A percentile compares a stretch with the other conserved stretches of the same genome.
Conservation (phyloP, 2,797 vertebrate genomes). For the Falco peregrinus region DNA sequence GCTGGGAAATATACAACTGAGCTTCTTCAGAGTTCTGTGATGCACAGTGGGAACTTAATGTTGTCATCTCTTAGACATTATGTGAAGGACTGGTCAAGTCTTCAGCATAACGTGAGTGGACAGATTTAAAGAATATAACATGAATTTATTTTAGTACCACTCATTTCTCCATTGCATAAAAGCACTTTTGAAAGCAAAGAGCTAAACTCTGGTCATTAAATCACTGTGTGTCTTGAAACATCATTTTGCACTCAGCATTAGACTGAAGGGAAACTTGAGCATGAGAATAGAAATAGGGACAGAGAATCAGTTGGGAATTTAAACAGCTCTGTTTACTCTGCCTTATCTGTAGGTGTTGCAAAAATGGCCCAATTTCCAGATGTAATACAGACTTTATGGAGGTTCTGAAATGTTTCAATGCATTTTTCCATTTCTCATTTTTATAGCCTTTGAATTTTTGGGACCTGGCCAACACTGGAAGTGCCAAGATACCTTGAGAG, state of each 20-base stretch:
- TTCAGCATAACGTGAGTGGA: background rate
- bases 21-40: background rate
- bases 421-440: background rate
- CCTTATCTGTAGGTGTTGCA: background rate
- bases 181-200: conserved; percentile 12
- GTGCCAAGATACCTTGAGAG: background rate
- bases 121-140: conserved; percentile 14
- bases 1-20: background rate
- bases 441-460: background rate
- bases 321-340: background rate
- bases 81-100: background rate
- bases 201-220: background rate
- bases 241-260: conserved; percentile 32
- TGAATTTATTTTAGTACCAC: conserved; percentile 23
- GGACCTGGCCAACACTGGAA: background rate
- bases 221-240: background rate
- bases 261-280: background rate
- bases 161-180: conserved; percentile 2
- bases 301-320: background rate
- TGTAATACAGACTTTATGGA: background rate
- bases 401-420: background rate
- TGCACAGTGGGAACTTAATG: background rate
- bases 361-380: background rate
- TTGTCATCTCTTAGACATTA: background rate
- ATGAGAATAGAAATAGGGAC: background rate